A percentile compares a stretch with the other conserved stretches of the same genome.
phyloP scores from a whole-genome alignment of 1,140 invertebrate species.

The Procambarus clarkii region DNA sequence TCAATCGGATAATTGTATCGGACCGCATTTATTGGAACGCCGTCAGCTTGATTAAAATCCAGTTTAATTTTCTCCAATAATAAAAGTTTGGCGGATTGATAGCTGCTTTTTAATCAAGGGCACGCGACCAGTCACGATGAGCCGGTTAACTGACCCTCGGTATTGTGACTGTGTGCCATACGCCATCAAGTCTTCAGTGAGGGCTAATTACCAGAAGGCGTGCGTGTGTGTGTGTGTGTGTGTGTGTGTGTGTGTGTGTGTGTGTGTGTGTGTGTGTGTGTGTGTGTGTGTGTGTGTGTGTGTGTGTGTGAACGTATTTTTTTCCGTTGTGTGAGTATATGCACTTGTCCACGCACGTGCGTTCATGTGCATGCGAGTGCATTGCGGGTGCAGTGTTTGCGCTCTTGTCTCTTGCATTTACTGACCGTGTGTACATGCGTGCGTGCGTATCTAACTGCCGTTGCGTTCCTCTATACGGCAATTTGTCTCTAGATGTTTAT shows the following conservation, averaged over 20 bases:
- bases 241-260: neutral
- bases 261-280: too few species aligned
- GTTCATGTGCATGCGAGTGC: neutral
- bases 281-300: too few species aligned
- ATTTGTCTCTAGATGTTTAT: too few species aligned
- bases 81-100: neutral
- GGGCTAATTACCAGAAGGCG: neutral
- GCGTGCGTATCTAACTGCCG: too few species aligned
- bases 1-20: neutral
- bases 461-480: too few species aligned
- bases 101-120: slow-evolving; percentile 3
- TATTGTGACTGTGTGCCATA: neutral
- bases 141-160: neutral
- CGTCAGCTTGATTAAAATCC: slow-evolving; percentile 1
- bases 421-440: too few species aligned
- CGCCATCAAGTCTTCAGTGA: neutral
- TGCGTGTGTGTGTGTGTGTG: neutral
- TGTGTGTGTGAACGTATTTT: too few species aligned
- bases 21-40: neutral
- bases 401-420: too few species aligned
- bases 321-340: too few species aligned
- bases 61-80: slow-evolving; percentile 5
- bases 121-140: neutral
- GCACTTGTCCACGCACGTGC: too few species aligned
- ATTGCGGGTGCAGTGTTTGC: too few species aligned